phyloP scores from a whole-genome alignment of 2,888 invertebrate species.

The Pyrocoelia pectoralis region DNA sequence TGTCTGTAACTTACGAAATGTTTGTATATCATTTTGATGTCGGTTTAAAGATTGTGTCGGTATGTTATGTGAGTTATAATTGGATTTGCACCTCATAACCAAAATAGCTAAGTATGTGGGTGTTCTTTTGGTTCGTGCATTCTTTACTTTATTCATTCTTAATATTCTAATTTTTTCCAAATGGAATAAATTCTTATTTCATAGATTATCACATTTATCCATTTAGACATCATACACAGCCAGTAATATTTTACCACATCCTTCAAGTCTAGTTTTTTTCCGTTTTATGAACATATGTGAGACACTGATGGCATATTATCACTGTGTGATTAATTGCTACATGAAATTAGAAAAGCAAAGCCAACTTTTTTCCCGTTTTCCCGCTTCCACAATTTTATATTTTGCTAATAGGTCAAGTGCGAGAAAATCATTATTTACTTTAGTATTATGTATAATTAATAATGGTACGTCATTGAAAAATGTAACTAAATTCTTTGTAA shows the following conservation, averaged over 20 bases:
- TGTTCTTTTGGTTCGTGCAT: constrained; percentile 37
- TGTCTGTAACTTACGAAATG: constrained; percentile 56
- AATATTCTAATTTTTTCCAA: not conserved
- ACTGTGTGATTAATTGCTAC: constrained; percentile 1
- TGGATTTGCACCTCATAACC: constrained; percentile 50
- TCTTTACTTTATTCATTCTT: constrained; percentile 23
- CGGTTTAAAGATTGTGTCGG: constrained; percentile 50
- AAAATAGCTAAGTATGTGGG: constrained; percentile 46
- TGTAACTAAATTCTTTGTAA: not conserved
- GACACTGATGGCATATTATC: constrained; percentile 3
- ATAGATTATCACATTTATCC: not conserved
- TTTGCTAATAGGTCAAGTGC: constrained; percentile 1
- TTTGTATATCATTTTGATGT: constrained; percentile 55
- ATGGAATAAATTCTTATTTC: not conserved
- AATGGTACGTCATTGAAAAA: not conserved
- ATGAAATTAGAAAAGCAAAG: constrained; percentile 1
- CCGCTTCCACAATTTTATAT: not conserved
- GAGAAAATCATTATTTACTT: not conserved
- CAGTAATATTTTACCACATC: not conserved
- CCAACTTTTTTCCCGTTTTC: constrained; percentile 6
- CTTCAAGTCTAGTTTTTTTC: not conserved
- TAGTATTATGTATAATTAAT: not conserved
- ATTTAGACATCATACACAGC: constrained; percentile 3
- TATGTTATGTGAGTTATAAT: constrained; percentile 52
- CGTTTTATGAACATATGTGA: not conserved